Evolutionary conservation across 2,888 invertebrate genomes (phyloP).

Genomic region (Dasysyrphus albostriatus): DNA sequence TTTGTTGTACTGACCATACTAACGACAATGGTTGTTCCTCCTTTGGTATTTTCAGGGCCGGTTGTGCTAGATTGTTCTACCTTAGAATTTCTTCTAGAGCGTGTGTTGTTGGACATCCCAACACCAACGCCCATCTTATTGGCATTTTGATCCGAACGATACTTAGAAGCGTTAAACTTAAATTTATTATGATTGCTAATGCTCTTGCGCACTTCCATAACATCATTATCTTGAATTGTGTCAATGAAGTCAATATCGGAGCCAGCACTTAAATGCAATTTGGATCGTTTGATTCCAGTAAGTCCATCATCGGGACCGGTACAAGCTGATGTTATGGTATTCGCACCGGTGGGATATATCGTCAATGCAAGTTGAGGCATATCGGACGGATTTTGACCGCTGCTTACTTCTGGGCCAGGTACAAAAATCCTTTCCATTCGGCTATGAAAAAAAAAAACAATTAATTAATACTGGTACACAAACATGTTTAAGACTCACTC

Average conservation of each 20-base stretch:
- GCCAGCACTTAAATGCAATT: slow-evolving; percentile 88
- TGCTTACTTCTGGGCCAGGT: slow-evolving; percentile 85
- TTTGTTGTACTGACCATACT: slow-evolving; percentile 80
- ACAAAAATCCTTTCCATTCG: slow-evolving; percentile 82
- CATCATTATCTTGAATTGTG: slow-evolving; percentile 83
- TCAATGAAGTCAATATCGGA: slow-evolving; percentile 89
- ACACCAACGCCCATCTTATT: slow-evolving; percentile 72
- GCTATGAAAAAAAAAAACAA: slow-evolving; percentile 71
- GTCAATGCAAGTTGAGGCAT: slow-evolving; percentile 87
- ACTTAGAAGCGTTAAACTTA: slow-evolving; percentile 77
- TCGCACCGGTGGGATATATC: slow-evolving; percentile 84
- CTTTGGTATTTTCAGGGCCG: slow-evolving; percentile 59
- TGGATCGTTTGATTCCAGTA: slow-evolving; percentile 88
- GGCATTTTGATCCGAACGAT: slow-evolving; percentile 79
- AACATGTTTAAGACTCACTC: slow-evolving; percentile 78
- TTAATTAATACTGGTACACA: background rate
- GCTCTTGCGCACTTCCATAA: slow-evolving; percentile 82
- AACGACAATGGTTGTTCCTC: slow-evolving; percentile 82
- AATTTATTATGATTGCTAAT: slow-evolving; percentile 81
- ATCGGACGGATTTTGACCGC: slow-evolving; percentile 89
- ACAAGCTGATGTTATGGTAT: slow-evolving; percentile 88
- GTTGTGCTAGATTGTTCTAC: slow-evolving; percentile 70
- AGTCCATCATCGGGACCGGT: slow-evolving; percentile 94
- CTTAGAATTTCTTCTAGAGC: slow-evolving; percentile 82
- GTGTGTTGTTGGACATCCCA: slow-evolving; percentile 73